Evolutionary conservation across 1,140 invertebrate species (phyloP).

Genomic region (Anthonomus grandis): DNA sequence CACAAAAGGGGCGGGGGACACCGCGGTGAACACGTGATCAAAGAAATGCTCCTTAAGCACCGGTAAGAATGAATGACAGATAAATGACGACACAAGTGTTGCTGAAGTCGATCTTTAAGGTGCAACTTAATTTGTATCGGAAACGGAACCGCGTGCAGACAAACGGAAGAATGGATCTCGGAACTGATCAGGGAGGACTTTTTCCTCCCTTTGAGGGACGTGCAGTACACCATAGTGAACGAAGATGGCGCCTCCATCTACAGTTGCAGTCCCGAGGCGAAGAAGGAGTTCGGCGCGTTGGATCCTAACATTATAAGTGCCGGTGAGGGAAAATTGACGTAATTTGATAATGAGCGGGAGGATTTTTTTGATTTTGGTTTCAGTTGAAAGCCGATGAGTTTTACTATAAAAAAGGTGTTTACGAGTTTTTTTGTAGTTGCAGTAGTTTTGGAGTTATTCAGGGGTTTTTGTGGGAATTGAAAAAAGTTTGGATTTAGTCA

Average conservation of each 20-base stretch:
- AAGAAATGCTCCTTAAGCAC: conserved; percentile 34
- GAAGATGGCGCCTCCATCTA: conserved; percentile 90
- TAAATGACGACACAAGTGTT: too few relatives aligned
- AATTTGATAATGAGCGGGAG: too few relatives aligned
- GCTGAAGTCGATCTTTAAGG: conserved; percentile 44
- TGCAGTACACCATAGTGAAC: conserved; percentile 79
- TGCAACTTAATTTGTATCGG: conserved; percentile 78
- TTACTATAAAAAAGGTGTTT: too few relatives aligned
- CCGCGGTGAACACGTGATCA: conserved; percentile 30
- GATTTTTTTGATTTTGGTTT: too few relatives aligned
- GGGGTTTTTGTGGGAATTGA: too few relatives aligned
- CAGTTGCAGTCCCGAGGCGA: conserved; percentile 77
- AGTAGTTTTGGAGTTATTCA: too few relatives aligned
- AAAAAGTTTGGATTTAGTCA: too few relatives aligned
- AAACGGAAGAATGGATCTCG: conserved; percentile 76
- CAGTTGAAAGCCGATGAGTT: too few relatives aligned
- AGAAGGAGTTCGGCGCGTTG: conserved; percentile 78
- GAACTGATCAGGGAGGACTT: conserved; percentile 57
- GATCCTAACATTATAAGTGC: conserved; percentile 80
- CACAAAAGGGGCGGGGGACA: conserved; percentile 28
- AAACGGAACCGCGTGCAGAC: conserved; percentile 83
- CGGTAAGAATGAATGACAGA: too few relatives aligned
- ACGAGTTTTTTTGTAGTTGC: too few relatives aligned
- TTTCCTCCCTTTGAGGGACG: conserved; percentile 56
- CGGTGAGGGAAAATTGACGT: too few relatives aligned